A percentile compares a stretch with the other conserved stretches of the same genome.
Evolutionary conservation across 2,888 invertebrate species (phyloP).

Genomic region (Anagyrus pseudococci): DNA sequence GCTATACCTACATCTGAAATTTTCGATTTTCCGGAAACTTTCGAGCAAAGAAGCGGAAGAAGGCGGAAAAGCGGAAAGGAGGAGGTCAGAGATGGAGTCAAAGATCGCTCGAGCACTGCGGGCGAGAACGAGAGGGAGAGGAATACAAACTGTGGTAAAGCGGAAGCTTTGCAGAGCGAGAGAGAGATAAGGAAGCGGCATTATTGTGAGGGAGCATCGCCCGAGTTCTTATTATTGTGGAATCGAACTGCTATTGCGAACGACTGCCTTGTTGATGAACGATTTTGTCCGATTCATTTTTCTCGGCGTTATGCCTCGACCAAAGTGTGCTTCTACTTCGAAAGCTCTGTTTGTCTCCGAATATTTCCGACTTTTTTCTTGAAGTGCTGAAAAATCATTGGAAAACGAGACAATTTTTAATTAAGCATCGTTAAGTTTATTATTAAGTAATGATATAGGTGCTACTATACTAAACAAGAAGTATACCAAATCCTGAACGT

Average conservation of each 20-base stretch:
- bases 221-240: conserved; percentile 12
- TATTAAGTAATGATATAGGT: too few species aligned
- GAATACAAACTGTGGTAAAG: too few species aligned
- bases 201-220: background rate
- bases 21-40: conserved; percentile 40
- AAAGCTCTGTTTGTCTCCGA: too few species aligned
- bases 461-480: background rate
- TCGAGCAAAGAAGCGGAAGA: conserved; percentile 27
- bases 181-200: background rate
- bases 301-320: too few species aligned
- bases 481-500: conserved; percentile 24
- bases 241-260: conserved; percentile 4
- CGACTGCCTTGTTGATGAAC: background rate
- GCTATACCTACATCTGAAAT: conserved; percentile 37
- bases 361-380: too few species aligned
- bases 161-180: background rate
- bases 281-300: too few species aligned
- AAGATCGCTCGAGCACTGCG: too few species aligned
- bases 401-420: too few species aligned
- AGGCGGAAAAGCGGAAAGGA: background rate
- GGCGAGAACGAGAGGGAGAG: too few species aligned
- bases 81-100: background rate
- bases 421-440: too few species aligned
- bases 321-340: too few species aligned
- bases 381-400: too few species aligned